Evolutionary conservation across 2,797 vertebrate species (phyloP).

Genomic region (Pogoniulus pusillus): DNA sequence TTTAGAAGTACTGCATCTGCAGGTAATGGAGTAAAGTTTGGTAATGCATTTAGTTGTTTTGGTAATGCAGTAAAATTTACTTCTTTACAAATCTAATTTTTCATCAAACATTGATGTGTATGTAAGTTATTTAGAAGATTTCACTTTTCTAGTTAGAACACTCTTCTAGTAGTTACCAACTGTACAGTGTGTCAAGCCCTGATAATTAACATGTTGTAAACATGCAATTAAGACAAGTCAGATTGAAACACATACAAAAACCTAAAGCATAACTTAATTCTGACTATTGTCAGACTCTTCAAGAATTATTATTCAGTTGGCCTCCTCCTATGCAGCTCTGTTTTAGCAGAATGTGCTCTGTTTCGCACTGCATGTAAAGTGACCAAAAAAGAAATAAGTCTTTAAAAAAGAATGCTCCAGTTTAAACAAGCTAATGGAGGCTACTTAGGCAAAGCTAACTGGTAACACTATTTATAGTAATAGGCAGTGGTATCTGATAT

Average conservation of each 20-base stretch:
- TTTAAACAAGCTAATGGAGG: constrained; percentile 43
- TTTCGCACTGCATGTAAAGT: constrained; percentile 50
- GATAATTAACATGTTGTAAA: constrained; percentile 65
- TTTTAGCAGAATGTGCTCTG: constrained; percentile 36
- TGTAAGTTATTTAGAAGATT: not conserved
- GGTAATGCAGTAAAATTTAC: not conserved
- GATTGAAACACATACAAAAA: constrained; percentile 37
- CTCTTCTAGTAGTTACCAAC: constrained; percentile 13
- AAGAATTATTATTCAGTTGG: constrained; percentile 41
- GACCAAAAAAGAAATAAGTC: constrained; percentile 33
- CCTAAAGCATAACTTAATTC: constrained; percentile 52
- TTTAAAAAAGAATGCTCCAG: constrained; percentile 43
- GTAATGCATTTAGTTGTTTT: not conserved
- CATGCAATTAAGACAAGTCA: constrained; percentile 56
- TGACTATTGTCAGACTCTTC: constrained; percentile 18
- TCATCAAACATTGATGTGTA: constrained; percentile 11
- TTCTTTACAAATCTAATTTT: constrained; percentile 56
- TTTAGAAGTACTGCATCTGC: not conserved
- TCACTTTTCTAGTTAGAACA: constrained; percentile 13
- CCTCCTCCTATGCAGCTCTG: constrained; percentile 43
- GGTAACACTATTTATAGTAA: not conserved
- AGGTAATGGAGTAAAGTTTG: not conserved
- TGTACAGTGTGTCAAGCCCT: constrained; percentile 21
- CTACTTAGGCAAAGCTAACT: constrained; percentile 43
- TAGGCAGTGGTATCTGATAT: not conserved